A percentile compares a stretch with the other conserved stretches of the same genome.
These are phyloP conservation scores for Eidolon dupreanum DNA, from an alignment of 2,797 vertebrate genomes.

Conservation along the genomic window DNA sequence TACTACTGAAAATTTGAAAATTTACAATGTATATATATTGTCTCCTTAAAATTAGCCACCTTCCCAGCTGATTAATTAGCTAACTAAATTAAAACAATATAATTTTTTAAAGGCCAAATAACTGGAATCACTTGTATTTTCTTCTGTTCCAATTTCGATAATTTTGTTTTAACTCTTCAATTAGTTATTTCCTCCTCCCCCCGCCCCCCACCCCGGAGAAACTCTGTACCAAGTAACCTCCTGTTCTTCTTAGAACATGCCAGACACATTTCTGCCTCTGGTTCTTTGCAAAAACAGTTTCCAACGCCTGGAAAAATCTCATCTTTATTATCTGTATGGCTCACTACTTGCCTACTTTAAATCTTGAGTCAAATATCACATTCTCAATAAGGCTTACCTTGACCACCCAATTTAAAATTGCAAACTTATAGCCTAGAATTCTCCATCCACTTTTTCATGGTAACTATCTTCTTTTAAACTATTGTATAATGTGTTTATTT, in stretches of 20 bases:
- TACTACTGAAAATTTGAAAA: neutral
- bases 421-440: neutral
- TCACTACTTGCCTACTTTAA: neutral
- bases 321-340: neutral
- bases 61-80: neutral
- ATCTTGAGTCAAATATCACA: neutral
- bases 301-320: neutral
- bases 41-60: neutral
- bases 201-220: neutral
- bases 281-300: constrained; percentile 31
- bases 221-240: neutral
- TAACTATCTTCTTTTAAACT: neutral
- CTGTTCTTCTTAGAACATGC: neutral
- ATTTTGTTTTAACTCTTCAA: constrained; percentile 3
- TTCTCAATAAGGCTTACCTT: neutral
- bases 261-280: neutral
- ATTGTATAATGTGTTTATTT: neutral
- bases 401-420: neutral
- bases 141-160: neutral
- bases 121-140: neutral
- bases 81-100: neutral
- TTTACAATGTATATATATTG: neutral
- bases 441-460: neutral
- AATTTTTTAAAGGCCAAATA: neutral
- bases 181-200: neutral